Conservation (phyloP, 1,140 invertebrate genomes). For the Nephila pilipes region DNA sequence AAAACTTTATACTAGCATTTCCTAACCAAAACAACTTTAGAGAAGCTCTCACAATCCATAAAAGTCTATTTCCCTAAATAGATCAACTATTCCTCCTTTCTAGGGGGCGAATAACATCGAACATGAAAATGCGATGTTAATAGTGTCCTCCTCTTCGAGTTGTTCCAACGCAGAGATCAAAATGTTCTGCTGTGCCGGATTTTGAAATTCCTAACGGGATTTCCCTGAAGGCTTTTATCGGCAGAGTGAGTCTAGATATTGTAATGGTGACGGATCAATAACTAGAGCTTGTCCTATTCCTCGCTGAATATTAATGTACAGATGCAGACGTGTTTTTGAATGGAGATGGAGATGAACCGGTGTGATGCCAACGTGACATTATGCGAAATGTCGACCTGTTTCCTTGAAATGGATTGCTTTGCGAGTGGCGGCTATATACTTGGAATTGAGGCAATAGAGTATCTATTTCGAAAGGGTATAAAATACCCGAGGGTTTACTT, state of each 20-base stretch:
- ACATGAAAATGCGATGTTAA: slow-evolving; percentile 13
- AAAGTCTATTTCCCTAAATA: slow-evolving; percentile 15
- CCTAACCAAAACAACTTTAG: too few relatives aligned
- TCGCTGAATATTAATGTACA: slow-evolving; percentile 39
- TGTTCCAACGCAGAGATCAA: not conserved
- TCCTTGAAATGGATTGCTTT: too few relatives aligned
- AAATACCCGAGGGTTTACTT: too few relatives aligned
- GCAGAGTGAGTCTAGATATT: slow-evolving; percentile 2
- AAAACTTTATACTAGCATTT: too few relatives aligned
- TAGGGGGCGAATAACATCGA: not conserved
- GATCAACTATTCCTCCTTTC: not conserved
- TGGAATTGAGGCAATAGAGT: too few relatives aligned
- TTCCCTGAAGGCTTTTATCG: not conserved
- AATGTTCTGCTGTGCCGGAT: not conserved
- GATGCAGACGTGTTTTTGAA: slow-evolving; percentile 18
- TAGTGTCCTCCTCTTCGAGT: not conserved
- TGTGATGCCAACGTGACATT: not conserved
- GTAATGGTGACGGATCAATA: slow-evolving; percentile 39
- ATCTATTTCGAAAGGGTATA: too few relatives aligned
- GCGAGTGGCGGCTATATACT: too few relatives aligned
- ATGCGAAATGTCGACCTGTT: not conserved
- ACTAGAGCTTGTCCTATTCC: not conserved
- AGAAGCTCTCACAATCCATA: not conserved
- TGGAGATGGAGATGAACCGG: not conserved
- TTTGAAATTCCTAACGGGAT: slow-evolving; percentile 23